Evolutionary conservation across 2,113 vertebrate species (phyloP), one percentile per base, ranked within the genome.

Genomic region (Muntiacus muntjak): DNA sequence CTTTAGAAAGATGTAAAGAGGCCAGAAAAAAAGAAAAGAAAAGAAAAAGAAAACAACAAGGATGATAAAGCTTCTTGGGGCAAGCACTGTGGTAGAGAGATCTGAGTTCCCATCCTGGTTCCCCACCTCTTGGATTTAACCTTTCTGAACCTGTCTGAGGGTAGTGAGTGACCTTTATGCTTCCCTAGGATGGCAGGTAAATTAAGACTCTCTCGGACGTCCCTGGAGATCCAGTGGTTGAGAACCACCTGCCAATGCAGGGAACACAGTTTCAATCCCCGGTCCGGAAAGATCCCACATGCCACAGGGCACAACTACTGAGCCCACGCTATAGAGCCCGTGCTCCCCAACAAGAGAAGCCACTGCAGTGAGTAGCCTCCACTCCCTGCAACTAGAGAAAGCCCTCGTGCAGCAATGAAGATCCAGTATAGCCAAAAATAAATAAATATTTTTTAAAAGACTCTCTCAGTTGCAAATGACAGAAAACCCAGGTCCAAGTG

Each of bases 401-500:
- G 40, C 23, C 40, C 40, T 76, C 26, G 40, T 43, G 23, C 23
- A 43, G 71, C 71, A 43, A 43, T 43, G 40, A 76, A 76, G 23
- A 43, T 43, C 23, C 36, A 76, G 36, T 13, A 43, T 25, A 40
- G 6, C 36, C 71, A 76, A 26, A 43, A 76, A 43, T 43, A 74
- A 43, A 74, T 40, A 40, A 74, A 74, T 13, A 36, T 9, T 23
- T 23, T 57, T 57, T 21, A 25, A 43, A 90, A 71, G 89, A 87
- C 36, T 64, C 50, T 71, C 28, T 87, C 60, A 87, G 43, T 45
- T 95, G 30, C 76, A 81, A 91, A 28, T n/a, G 78, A 91, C 87
- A 91, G 74, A 92, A 96, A 97, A 84, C 40, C 71, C 74, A 96
- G 47, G n/a, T 87, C 71, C 94, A 97, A 79, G 43, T 47, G 87